Conservation (phyloP, 2,888 invertebrate genomes). For the Drosophila borborema region DNA sequence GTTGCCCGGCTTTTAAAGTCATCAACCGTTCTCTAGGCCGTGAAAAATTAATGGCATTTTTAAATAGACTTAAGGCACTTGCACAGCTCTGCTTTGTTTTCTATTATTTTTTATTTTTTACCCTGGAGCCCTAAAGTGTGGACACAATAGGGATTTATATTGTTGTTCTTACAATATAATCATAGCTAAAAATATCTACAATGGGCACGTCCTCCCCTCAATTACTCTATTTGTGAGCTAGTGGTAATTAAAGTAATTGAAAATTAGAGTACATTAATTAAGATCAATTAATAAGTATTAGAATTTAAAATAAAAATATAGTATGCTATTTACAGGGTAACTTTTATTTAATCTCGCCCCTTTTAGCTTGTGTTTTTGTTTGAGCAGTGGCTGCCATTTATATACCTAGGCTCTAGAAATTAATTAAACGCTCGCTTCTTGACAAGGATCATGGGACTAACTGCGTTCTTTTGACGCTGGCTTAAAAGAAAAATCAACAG, state of each 20-base stretch:
- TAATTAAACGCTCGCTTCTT: constrained; percentile 62
- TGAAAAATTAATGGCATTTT: constrained; percentile 67
- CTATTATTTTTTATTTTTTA: constrained; percentile 8
- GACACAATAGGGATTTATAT: not conserved
- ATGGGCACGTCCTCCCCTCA: not conserved
- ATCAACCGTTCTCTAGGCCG: constrained; percentile 28
- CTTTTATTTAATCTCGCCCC: too few relatives aligned
- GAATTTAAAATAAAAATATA: not conserved
- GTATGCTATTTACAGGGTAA: not conserved
- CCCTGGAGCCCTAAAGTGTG: constrained; percentile 6
- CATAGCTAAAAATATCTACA: not conserved
- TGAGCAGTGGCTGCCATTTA: constrained; percentile 49
- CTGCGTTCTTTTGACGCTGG: constrained; percentile 25
- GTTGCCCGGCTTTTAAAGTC: constrained; percentile 55
- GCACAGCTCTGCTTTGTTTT: constrained; percentile 11
- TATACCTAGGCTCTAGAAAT: constrained; percentile 54
- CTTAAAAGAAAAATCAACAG: constrained; percentile 31
- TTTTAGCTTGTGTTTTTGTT: not conserved
- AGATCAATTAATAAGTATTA: not conserved
- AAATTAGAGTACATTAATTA: not conserved
- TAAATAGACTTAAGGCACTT: constrained; percentile 52
- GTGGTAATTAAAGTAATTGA: not conserved
- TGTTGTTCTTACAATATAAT: not conserved
- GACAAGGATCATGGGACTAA: constrained; percentile 56
- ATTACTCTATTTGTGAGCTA: not conserved